A percentile compares a stretch with the other conserved stretches of the same genome.
phyloP scores from a whole-genome alignment of 2,888 invertebrate species.

The Phyto melanocephala region DNA sequence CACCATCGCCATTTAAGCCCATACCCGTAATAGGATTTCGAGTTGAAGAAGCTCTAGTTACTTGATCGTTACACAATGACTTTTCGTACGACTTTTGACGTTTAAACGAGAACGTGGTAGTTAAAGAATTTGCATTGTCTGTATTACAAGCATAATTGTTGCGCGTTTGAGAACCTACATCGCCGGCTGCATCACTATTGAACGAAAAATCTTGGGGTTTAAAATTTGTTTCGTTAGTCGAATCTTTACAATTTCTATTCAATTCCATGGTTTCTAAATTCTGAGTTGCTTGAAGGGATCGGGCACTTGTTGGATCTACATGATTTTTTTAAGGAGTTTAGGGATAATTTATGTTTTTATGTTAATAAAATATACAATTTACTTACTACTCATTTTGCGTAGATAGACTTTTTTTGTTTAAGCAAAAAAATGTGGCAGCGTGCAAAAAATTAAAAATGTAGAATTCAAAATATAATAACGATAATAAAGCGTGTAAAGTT shows the following conservation, averaged over 20 bases:
- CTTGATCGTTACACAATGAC: not conserved
- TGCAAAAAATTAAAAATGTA: slow-evolving; percentile 63
- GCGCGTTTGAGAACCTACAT: slow-evolving; percentile 63
- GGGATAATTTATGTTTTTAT: not conserved
- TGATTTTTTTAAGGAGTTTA: not conserved
- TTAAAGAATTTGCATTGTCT: slow-evolving; percentile 64
- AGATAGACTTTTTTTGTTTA: slow-evolving; percentile 65
- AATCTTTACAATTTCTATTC: slow-evolving; percentile 1
- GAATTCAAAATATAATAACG: slow-evolving; percentile 24
- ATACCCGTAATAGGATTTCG: slow-evolving; percentile 74
- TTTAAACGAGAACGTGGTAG: slow-evolving; percentile 43
- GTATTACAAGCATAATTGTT: slow-evolving; percentile 64
- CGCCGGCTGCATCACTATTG: slow-evolving; percentile 59
- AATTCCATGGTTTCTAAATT: not conserved
- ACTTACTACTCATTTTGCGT: slow-evolving; percentile 72
- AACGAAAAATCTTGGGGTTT: slow-evolving; percentile 38
- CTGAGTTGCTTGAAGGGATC: not conserved
- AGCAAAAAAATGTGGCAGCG: slow-evolving; percentile 67
- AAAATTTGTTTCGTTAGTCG: slow-evolving; percentile 30
- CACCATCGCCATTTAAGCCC: slow-evolving; percentile 69
- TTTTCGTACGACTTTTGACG: slow-evolving; percentile 25
- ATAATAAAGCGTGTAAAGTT: slow-evolving; percentile 48
- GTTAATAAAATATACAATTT: not conserved
- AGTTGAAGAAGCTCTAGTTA: slow-evolving; percentile 50
- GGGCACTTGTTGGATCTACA: slow-evolving; percentile 23